These are phyloP conservation scores for Micropoecilia bifurca DNA, from an alignment of 2,797 vertebrate species.

Conservation along the genomic window DNA sequence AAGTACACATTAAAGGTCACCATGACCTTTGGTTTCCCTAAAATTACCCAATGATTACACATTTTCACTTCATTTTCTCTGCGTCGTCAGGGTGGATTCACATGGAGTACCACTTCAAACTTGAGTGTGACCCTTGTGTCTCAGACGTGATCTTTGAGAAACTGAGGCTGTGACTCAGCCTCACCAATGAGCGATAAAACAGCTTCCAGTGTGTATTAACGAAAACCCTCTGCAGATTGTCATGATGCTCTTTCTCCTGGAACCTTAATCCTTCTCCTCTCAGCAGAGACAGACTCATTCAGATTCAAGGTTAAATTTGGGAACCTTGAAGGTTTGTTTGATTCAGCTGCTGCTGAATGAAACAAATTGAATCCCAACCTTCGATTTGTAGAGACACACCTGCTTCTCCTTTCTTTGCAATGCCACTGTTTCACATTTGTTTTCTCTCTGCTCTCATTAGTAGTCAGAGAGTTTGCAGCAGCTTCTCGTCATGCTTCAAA, in stretches of 20 bases:
- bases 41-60: background rate
- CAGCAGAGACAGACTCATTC: conserved; percentile 46
- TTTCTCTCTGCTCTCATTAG: conserved; percentile 26
- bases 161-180: conserved; percentile 25
- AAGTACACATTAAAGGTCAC: background rate
- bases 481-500: conserved; percentile 18
- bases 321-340: conserved; percentile 34
- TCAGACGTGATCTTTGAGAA: conserved; percentile 4
- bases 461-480: conserved; percentile 23
- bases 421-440: conserved; percentile 11
- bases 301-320: conserved; percentile 57
- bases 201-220: conserved; percentile 10
- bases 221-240: background rate
- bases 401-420: conserved; percentile 4
- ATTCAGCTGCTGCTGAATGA: conserved; percentile 21
- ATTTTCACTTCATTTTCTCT: conserved; percentile 8
- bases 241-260: conserved; percentile 18
- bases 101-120: conserved; percentile 8
- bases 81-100: conserved; percentile 15
- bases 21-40: background rate
- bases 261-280: conserved; percentile 58
- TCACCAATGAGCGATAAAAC: conserved; percentile 6
- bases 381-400: conserved; percentile 30
- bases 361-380: conserved; percentile 38
- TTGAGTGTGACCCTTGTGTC: conserved; percentile 15